A percentile compares a stretch with the other conserved stretches of the same genome.
These are phyloP conservation scores for Distichodus sexfasciatus DNA, from an alignment of 2,797 vertebrate genomes.

Conservation along the genomic window DNA sequence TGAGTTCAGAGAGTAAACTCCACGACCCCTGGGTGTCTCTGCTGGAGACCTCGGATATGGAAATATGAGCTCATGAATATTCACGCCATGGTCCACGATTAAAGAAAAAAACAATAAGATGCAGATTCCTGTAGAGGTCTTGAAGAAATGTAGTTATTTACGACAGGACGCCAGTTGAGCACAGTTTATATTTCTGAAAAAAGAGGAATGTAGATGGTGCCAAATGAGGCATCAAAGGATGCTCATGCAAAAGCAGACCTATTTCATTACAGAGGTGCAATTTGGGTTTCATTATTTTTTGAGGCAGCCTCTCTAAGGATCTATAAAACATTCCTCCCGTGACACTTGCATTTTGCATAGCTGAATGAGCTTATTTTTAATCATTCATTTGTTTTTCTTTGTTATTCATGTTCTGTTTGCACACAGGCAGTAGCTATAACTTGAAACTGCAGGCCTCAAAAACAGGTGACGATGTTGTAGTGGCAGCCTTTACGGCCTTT, in stretches of 20 bases:
- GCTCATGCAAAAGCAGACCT: slow-evolving; percentile 17
- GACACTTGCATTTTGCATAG: slow-evolving; percentile 24
- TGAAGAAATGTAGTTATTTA: slow-evolving; percentile 44
- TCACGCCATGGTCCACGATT: slow-evolving; percentile 31
- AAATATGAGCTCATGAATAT: slow-evolving; percentile 66
- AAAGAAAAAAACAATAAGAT: slow-evolving; percentile 43
- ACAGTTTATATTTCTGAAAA: slow-evolving; percentile 31
- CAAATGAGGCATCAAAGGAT: slow-evolving; percentile 43
- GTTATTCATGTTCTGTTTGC: slow-evolving; percentile 4
- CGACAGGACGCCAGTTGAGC: slow-evolving; percentile 32
- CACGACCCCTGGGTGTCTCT: slow-evolving; percentile 68
- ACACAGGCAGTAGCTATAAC: slow-evolving; percentile 9
- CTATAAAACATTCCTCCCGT: slow-evolving; percentile 31
- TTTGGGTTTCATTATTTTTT: slow-evolving; percentile 18
- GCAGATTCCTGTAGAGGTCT: slow-evolving; percentile 32
- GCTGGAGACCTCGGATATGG: slow-evolving; percentile 76
- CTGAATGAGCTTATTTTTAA: slow-evolving; percentile 33
- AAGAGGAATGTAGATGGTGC: slow-evolving; percentile 18
- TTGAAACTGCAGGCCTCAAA: not conserved
- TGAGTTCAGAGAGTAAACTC: slow-evolving; percentile 73
- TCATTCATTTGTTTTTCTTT: slow-evolving; percentile 32
- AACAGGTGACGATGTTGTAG: not conserved
- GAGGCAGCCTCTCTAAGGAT: slow-evolving; percentile 11
- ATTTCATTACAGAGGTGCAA: slow-evolving; percentile 28
- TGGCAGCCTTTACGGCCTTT: too few relatives aligned